Conservation (phyloP, 1,140 invertebrate genomes). For the Anagrus nilaparvatae region DNA sequence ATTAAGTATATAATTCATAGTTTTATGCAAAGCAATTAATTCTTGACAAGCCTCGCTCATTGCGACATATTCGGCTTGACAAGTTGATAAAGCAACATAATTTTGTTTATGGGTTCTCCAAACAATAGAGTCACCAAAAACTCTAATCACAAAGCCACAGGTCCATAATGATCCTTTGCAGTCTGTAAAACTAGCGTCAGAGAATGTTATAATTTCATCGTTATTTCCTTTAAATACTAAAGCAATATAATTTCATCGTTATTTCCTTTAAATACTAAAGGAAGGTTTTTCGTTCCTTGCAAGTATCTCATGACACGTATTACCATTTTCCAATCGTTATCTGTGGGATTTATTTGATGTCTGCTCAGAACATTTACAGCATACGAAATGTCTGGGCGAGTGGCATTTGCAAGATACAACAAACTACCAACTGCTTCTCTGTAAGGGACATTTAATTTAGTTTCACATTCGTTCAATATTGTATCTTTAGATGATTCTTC, state of each 20-base stretch:
- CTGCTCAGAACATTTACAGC: slow-evolving; percentile 16
- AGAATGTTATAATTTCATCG: background rate
- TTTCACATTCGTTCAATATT: no score
- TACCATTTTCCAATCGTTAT: slow-evolving; percentile 8
- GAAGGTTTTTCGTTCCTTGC: slow-evolving; percentile 1
- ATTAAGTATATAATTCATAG: slow-evolving; percentile 3
- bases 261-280: background rate
- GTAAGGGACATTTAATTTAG: slow-evolving; percentile 16
- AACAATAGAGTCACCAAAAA: slow-evolving; percentile 3
- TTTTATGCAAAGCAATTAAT: slow-evolving; percentile 5
- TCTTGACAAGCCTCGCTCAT: slow-evolving; percentile 14
- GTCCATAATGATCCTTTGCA: slow-evolving; percentile 8
- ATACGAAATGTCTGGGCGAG: slow-evolving; percentile 40
- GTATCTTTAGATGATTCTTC: background rate
- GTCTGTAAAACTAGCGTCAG: slow-evolving; percentile 10
- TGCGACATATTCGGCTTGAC: slow-evolving; percentile 13
- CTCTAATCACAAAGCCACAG: slow-evolving; percentile 3
- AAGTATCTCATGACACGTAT: slow-evolving; percentile 5
- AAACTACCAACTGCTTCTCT: slow-evolving; percentile 31
- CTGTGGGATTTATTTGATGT: slow-evolving; percentile 10
- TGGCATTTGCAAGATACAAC: slow-evolving; percentile 33
- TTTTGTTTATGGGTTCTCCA: slow-evolving; percentile 8
- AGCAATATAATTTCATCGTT: background rate
- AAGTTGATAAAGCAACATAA: slow-evolving; percentile 11
- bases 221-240: background rate